Percentiles rank a stretch among this genome's conserved stretches.
Evolutionary conservation across 2,113 vertebrate species (phyloP).

Genomic region (Ceyx margarethae): DNA sequence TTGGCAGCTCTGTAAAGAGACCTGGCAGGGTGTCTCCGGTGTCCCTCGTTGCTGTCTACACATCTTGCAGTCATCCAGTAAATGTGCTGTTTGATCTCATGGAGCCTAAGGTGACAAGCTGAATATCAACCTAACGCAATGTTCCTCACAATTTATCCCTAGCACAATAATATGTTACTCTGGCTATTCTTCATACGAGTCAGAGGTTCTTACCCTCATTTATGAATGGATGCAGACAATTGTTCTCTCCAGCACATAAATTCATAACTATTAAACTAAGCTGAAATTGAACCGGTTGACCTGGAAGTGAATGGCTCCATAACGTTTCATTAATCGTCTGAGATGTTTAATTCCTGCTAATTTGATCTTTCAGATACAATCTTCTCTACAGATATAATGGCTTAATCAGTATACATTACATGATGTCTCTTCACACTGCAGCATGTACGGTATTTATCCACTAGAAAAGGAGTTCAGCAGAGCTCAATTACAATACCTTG

Average conservation of each 20-base stretch:
- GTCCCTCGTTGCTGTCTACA: neutral
- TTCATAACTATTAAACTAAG: slow-evolving; percentile 47
- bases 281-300: slow-evolving; percentile 60
- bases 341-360: slow-evolving; percentile 64
- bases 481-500: slow-evolving; percentile 46
- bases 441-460: slow-evolving; percentile 52
- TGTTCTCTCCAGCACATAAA: slow-evolving; percentile 39
- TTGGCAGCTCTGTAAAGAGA: slow-evolving; percentile 17
- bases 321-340: slow-evolving; percentile 63
- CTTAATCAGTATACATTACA: slow-evolving; percentile 70
- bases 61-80: neutral
- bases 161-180: too few relatives aligned
- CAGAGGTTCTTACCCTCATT: neutral
- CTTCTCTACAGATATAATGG: slow-evolving; percentile 62
- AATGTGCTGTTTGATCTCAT: neutral
- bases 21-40: neutral
- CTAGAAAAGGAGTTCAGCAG: slow-evolving; percentile 55
- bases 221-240: neutral
- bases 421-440: slow-evolving; percentile 54
- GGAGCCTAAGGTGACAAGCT: neutral
- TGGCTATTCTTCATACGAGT: neutral
- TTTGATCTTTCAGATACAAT: slow-evolving; percentile 67
- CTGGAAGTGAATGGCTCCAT: slow-evolving; percentile 58
- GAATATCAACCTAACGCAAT: neutral
- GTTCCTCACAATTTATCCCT: neutral